Evolutionary conservation across 2,113 vertebrate genomes (phyloP).

Genomic region (Oreochromis spilurus): DNA sequence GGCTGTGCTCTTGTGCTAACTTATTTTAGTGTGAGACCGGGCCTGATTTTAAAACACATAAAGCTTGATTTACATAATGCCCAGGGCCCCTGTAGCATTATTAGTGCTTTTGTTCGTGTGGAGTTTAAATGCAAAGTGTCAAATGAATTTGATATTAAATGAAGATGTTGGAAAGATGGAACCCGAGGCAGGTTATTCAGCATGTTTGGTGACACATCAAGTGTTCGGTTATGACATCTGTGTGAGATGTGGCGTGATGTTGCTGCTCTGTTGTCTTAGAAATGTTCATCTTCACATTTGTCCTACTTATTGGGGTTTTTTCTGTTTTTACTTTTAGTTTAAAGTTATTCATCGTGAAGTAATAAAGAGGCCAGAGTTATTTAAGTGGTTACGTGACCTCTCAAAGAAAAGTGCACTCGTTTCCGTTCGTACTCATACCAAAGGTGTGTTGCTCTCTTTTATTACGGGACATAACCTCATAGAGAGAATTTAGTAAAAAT

Average conservation of each 20-base stretch:
- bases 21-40: not conserved
- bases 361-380: not conserved
- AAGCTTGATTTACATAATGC: not conserved
- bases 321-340: not conserved
- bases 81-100: not conserved
- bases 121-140: not conserved
- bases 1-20: not conserved
- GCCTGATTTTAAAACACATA: not conserved
- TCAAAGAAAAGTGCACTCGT: not conserved
- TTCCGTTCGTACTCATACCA: not conserved
- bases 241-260: not conserved
- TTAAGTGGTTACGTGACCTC: not conserved
- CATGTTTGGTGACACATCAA: not conserved
- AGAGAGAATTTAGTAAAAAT: not conserved
- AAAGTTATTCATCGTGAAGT: not conserved
- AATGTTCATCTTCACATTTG: not conserved
- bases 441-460: not conserved
- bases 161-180: not conserved
- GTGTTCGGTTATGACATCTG: not conserved
- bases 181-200: not conserved
- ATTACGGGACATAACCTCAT: not conserved
- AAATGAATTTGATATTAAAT: not conserved
- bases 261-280: not conserved
- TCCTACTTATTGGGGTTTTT: not conserved
- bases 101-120: not conserved